phyloP scores from a whole-genome alignment of 2,888 invertebrate species.

The Ptychoptera contaminata region DNA sequence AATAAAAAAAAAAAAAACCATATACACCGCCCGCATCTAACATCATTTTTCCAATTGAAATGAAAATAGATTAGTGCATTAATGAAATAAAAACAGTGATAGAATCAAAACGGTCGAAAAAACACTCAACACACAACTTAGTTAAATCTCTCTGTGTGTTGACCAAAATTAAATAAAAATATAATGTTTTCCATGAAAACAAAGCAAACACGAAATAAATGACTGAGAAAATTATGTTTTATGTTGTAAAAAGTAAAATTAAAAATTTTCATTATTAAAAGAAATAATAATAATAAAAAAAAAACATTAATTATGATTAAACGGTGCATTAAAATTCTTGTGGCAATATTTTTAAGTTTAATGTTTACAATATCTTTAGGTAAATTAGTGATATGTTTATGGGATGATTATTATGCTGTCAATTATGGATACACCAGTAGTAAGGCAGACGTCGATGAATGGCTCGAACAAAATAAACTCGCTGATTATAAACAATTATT shows the following conservation, averaged over 20 bases:
- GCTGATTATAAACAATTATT: constrained; percentile 53
- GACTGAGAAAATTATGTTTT: background rate
- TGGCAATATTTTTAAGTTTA: constrained; percentile 33
- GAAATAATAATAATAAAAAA: constrained; percentile 1
- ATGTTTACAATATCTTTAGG: constrained; percentile 33
- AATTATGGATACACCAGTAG: constrained; percentile 30
- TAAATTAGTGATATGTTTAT: constrained; percentile 32
- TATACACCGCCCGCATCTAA: too few species aligned
- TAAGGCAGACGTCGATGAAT: constrained; percentile 48
- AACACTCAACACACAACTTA: too few species aligned
- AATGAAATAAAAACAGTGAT: too few species aligned
- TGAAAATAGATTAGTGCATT: too few species aligned
- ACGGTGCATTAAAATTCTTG: constrained; percentile 30
- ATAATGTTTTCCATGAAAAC: background rate
- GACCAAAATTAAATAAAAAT: background rate
- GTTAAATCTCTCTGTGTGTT: too few species aligned
- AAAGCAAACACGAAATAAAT: background rate
- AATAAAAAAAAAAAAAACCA: too few species aligned
- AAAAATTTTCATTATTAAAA: background rate
- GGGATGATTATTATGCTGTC: constrained; percentile 24
- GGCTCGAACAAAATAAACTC: constrained; percentile 60
- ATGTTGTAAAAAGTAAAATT: background rate
- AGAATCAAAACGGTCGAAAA: too few species aligned
- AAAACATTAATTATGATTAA: constrained; percentile 21
- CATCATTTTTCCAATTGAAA: too few species aligned